These are phyloP conservation scores for Rhea pennata DNA, from an alignment of 2,113 vertebrate genomes.

Conservation along the genomic window DNA sequence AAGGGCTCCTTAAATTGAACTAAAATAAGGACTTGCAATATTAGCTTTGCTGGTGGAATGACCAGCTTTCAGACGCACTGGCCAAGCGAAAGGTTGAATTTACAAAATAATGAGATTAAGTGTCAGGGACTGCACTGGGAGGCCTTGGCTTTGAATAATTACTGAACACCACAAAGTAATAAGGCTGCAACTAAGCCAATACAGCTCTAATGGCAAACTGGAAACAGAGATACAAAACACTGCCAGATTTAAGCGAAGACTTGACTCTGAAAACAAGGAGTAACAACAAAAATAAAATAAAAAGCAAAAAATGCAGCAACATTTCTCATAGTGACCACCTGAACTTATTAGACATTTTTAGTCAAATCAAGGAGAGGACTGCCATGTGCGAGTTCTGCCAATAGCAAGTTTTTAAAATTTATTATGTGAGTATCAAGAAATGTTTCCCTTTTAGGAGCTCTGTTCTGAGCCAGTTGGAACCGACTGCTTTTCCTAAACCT, in stretches of 20 bases:
- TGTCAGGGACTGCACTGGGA: not conserved
- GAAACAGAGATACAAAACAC: not conserved
- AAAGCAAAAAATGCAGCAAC: not conserved
- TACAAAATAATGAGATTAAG: not conserved
- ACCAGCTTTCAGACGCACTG: not conserved
- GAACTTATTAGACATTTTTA: not conserved
- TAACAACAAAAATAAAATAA: not conserved
- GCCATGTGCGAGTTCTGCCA: not conserved
- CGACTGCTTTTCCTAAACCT: not conserved
- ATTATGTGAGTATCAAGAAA: not conserved
- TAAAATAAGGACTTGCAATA: not conserved
- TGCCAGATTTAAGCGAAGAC: not conserved
- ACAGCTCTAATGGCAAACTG: not conserved
- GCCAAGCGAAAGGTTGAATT: not conserved
- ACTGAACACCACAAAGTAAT: not conserved
- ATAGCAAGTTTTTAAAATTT: not conserved
- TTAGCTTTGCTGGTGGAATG: not conserved
- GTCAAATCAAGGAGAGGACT: not conserved
- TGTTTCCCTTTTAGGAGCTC: not conserved
- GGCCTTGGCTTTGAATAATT: not conserved
- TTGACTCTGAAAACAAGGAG: not conserved
- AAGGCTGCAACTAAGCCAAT: not conserved
- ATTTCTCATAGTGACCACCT: not conserved
- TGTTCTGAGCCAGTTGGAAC: constrained; percentile 5
- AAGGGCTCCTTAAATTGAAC: not conserved